These are phyloP conservation scores for Grallaria varia DNA, from an alignment of 2,113 vertebrate species.

Conservation along the genomic window DNA sequence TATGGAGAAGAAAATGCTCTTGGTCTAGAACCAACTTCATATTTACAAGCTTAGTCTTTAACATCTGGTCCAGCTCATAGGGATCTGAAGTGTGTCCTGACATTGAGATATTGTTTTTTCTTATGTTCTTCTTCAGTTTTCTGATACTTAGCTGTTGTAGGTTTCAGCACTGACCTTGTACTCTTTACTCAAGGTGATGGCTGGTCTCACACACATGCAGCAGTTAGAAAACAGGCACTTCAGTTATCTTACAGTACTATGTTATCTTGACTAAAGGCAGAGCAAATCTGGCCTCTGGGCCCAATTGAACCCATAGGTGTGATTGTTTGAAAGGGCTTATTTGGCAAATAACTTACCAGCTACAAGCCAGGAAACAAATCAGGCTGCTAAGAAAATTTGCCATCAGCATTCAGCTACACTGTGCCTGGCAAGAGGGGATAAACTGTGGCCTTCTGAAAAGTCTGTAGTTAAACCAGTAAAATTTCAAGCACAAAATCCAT, in stretches of 20 bases:
- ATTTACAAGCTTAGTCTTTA: background rate
- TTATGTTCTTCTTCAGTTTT: background rate
- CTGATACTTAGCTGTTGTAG: background rate
- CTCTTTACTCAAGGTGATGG: background rate
- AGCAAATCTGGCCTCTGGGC: background rate
- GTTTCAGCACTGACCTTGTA: background rate
- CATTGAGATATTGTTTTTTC: background rate
- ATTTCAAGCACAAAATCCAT: background rate
- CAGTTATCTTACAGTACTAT: background rate
- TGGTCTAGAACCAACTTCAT: conserved; percentile 6
- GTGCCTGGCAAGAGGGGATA: background rate
- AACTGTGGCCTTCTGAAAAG: background rate
- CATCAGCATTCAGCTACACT: background rate
- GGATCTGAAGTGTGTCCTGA: background rate
- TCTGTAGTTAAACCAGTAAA: background rate
- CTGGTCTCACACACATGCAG: background rate
- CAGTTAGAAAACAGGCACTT: background rate
- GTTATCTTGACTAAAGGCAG: background rate
- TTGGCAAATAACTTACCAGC: background rate
- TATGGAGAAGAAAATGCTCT: background rate
- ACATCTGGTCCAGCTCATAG: background rate
- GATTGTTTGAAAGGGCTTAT: background rate
- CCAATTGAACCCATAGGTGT: background rate
- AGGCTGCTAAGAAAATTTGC: background rate
- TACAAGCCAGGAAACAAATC: background rate